Conservation (phyloP, 2,797 vertebrate genomes). For the Odontamblyopus lacepedii region DNA sequence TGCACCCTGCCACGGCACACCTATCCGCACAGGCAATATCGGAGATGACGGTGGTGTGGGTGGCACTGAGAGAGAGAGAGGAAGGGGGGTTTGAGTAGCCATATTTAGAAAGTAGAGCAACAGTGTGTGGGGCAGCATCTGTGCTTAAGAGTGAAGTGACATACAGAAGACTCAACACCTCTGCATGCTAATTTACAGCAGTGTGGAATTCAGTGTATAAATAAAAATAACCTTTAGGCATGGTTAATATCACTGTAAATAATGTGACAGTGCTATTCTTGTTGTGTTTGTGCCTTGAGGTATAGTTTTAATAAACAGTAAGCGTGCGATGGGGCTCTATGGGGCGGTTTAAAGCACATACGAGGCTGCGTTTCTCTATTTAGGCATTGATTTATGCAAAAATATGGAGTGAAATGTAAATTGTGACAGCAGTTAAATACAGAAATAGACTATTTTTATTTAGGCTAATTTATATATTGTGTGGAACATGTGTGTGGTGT, state of each 20-base stretch:
- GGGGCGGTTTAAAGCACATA: background rate
- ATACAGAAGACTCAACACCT: background rate
- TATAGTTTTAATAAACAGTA: background rate
- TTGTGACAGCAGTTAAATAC: background rate
- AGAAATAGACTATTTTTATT: background rate
- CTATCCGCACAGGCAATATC: slow-evolving; percentile 13
- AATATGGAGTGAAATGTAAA: background rate
- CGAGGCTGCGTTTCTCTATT: background rate
- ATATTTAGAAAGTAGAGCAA: slow-evolving; percentile 49
- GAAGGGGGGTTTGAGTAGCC: slow-evolving; percentile 1
- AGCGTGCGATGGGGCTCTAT: background rate
- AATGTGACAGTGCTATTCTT: slow-evolving; percentile 1
- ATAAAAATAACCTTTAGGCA: slow-evolving; percentile 9
- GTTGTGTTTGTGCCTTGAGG: slow-evolving; percentile 6
- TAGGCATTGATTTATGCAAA: background rate
- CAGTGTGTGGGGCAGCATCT: slow-evolving; percentile 15
- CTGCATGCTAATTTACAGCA: slow-evolving; percentile 3
- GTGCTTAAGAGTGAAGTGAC: slow-evolving; percentile 9
- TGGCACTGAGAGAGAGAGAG: slow-evolving; percentile 8
- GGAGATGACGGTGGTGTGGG: slow-evolving; percentile 12
- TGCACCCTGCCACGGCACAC: slow-evolving; percentile 35
- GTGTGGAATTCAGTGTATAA: background rate
- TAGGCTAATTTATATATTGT: no score
- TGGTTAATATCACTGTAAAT: slow-evolving; percentile 14
- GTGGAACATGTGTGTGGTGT: no score